A percentile compares a stretch with the other conserved stretches of the same genome.
phyloP scores from a whole-genome alignment of 2,797 vertebrate genomes.

The Oreochromis mossambicus region DNA sequence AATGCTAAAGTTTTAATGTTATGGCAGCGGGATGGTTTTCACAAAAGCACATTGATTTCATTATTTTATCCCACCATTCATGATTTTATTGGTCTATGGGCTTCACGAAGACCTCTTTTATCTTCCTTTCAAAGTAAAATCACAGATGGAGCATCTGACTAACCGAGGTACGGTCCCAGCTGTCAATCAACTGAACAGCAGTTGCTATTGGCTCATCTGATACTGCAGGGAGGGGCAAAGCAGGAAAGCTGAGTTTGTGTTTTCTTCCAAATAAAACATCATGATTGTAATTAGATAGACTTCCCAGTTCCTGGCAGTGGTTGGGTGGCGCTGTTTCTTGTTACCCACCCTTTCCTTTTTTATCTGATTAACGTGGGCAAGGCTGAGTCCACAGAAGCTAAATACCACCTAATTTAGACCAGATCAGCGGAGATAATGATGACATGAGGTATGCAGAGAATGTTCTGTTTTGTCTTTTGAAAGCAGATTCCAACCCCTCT shows the following conservation, averaged over 20 bases:
- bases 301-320: not conserved
- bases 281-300: not conserved
- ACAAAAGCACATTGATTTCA: fast-evolving
- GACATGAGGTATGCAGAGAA: not conserved
- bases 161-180: not conserved
- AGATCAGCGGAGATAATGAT: not conserved
- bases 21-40: fast-evolving
- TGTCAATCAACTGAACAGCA: conserved; percentile 3
- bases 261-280: conserved; percentile 5
- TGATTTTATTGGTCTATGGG: not conserved
- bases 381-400: not conserved
- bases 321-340: not conserved
- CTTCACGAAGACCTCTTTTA: not conserved
- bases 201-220: conserved; percentile 16
- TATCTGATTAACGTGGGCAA: conserved; percentile 2
- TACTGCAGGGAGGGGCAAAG: conserved; percentile 41
- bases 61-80: not conserved
- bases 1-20: not conserved
- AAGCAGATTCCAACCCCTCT: not conserved
- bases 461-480: not conserved
- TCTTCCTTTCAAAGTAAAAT: not conserved
- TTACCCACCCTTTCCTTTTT: not conserved
- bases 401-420: not conserved
- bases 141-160: not conserved
- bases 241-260: not conserved